These are phyloP conservation scores for Melipona quadrifasciata DNA, from an alignment of 1,140 invertebrate species.

Conservation along the genomic window DNA sequence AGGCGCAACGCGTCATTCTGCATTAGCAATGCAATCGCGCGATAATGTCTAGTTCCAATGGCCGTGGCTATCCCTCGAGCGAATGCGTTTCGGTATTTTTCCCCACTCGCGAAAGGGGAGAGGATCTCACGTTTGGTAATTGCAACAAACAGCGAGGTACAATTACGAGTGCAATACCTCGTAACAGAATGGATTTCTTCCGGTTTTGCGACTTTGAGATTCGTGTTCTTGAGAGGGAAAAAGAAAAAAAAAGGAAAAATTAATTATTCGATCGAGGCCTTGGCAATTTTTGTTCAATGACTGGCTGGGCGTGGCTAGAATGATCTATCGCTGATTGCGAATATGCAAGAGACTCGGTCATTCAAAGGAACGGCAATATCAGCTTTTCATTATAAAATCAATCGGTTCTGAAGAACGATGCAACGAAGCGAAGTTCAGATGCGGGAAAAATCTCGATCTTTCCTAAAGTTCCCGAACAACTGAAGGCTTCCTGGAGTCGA, in stretches of 20 bases:
- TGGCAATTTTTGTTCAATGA: neutral
- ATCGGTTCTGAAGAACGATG: neutral
- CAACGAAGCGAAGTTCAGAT: neutral
- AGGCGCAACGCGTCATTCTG: conserved; percentile 6
- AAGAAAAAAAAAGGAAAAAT: neutral
- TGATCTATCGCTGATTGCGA: neutral
- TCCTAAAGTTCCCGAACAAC: neutral
- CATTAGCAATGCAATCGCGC: conserved; percentile 20
- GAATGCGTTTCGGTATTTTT: conserved; percentile 2
- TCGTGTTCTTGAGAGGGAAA: neutral
- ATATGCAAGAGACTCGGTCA: neutral
- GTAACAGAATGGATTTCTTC: neutral
- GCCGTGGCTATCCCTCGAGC: too few relatives aligned
- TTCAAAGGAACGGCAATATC: neutral
- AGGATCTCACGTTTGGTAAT: neutral
- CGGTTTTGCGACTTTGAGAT: neutral
- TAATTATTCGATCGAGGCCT: neutral
- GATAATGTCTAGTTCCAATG: conserved; percentile 20
- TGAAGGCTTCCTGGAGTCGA: neutral
- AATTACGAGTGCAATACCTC: neutral
- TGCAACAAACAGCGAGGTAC: neutral
- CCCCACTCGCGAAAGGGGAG: neutral
- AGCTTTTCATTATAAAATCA: neutral
- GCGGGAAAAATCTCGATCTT: neutral
- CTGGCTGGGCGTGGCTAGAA: neutral